Conservation (phyloP, 1,140 invertebrate genomes). For the Drosophila triauraria region DNA sequence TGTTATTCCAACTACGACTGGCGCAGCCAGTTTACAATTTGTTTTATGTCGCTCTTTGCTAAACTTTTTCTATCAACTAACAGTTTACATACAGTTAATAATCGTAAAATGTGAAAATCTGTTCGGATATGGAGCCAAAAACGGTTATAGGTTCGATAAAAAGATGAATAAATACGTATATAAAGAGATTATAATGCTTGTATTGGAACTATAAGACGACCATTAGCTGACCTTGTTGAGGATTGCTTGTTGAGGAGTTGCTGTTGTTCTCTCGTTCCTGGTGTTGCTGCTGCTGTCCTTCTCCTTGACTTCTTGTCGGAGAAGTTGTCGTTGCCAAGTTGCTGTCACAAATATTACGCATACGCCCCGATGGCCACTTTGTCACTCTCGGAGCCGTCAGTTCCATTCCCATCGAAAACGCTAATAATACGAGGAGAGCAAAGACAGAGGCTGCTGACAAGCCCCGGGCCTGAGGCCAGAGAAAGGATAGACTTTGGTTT, state of each 20-base stretch:
- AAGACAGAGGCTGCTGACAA: slow-evolving; percentile 19
- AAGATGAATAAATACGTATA: slow-evolving; percentile 47
- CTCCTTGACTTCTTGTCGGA: not conserved
- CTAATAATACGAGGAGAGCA: slow-evolving; percentile 42
- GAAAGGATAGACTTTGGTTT: slow-evolving; percentile 71
- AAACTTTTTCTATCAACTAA: slow-evolving; percentile 59
- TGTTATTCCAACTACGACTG: slow-evolving; percentile 57
- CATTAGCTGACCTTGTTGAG: slow-evolving; percentile 78
- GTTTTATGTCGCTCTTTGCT: slow-evolving; percentile 50
- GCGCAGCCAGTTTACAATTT: slow-evolving; percentile 64
- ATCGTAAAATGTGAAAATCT: slow-evolving; percentile 60
- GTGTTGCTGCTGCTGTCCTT: slow-evolving; percentile 9
- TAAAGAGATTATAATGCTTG: slow-evolving; percentile 60
- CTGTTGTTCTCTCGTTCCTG: slow-evolving; percentile 8
- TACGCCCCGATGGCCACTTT: slow-evolving; percentile 68
- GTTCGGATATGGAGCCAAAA: slow-evolving; percentile 48
- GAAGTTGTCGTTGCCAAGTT: slow-evolving; percentile 51
- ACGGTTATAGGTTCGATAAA: slow-evolving; percentile 56
- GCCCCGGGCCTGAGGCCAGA: slow-evolving; percentile 43
- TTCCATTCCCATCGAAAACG: slow-evolving; percentile 42
- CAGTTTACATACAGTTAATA: slow-evolving; percentile 61
- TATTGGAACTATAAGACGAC: slow-evolving; percentile 74
- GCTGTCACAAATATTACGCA: slow-evolving; percentile 62
- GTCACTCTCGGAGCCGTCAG: slow-evolving; percentile 47
- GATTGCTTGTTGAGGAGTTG: slow-evolving; percentile 8